Base-by-base conservation (phyloP, 2,888 invertebrate genomes). In the Incurvaria masculella region DNA sequence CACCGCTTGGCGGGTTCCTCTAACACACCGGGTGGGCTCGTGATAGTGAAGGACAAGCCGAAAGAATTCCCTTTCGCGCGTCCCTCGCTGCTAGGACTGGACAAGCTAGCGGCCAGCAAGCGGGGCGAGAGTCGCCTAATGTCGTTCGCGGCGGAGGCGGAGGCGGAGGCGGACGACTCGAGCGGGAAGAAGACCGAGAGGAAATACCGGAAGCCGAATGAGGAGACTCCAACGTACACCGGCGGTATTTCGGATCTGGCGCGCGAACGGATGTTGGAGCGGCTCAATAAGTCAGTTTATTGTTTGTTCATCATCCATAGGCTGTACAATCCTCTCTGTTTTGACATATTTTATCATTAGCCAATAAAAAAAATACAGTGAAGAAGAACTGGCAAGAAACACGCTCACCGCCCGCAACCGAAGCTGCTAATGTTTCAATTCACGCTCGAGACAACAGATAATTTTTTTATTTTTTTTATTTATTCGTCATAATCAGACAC, bases 141-240 rank as follows among this genome's bases (percentile, higher is more conserved):
- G 56, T 88, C 88, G 1, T 88, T 87, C 59, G 78, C 82, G 72
- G 69, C 68, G 16, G 73, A 72, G 17, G 64, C 64, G 21, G 65
- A 63, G 40, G 70, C 68, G 6, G 64, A 61, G 10, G 68, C 65
- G 20, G 61, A 57, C 39, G 49, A 44, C 14, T 52, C 50, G 21
- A 60, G 57, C 8, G 63, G 60, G n/a, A 59, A 50, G 51, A 67
- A 57, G 16, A 58, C 61, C 40, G 72, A 68, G 51, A 80, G 90
- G 43, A 87, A 91, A 64, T 91, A 95, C 61, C 83, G 97, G 44
- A 81, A 84, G 44, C 81, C 87, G 11, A 84, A 87, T 57, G 88
- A 89, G 59, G 97, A 97, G 72, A 97, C 97, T 0, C 97, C 97
- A 0, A 91, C 96, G 0, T 87, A 97, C 61, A 94, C 96, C 0